Conservation (phyloP, 2,888 invertebrate species). For the Piscicola geometra region DNA sequence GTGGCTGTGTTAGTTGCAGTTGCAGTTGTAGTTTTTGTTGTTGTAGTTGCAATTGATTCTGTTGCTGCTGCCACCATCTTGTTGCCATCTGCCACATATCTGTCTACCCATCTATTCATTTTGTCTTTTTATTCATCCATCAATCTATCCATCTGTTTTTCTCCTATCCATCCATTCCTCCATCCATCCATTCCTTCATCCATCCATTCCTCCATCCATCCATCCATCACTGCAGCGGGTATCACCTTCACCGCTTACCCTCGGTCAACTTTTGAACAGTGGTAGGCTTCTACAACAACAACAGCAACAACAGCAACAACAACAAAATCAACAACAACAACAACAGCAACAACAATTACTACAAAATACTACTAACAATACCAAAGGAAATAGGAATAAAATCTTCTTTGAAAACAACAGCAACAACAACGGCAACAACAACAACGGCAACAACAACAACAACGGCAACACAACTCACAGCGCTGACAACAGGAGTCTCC, state of each 20-base stretch:
- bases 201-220: neutral
- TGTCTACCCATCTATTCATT: too few species aligned
- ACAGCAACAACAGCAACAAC: neutral
- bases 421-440: conserved; percentile 20
- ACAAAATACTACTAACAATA: neutral
- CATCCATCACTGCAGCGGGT: neutral
- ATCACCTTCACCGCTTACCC: conserved; percentile 17
- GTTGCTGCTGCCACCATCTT: too few species aligned
- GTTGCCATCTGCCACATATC: too few species aligned
- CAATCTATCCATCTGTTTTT: too few species aligned
- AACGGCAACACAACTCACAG: neutral
- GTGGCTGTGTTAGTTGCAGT: too few species aligned
- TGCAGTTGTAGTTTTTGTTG: too few species aligned
- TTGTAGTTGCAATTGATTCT: too few species aligned
- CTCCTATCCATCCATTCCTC: too few species aligned
- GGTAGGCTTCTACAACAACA: neutral
- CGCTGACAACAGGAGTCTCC: neutral
- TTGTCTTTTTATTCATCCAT: too few species aligned
- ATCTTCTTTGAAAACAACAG: neutral
- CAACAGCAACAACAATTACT: neutral
- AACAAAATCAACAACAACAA: conserved; percentile 10
- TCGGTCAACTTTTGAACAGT: conserved; percentile 22
- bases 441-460: conserved; percentile 5
- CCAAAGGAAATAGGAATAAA: too few species aligned
- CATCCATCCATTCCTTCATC: too few species aligned